Base-by-base conservation (phyloP, 2,888 invertebrate species). In the Lasioglossum leucozonium region DNA sequence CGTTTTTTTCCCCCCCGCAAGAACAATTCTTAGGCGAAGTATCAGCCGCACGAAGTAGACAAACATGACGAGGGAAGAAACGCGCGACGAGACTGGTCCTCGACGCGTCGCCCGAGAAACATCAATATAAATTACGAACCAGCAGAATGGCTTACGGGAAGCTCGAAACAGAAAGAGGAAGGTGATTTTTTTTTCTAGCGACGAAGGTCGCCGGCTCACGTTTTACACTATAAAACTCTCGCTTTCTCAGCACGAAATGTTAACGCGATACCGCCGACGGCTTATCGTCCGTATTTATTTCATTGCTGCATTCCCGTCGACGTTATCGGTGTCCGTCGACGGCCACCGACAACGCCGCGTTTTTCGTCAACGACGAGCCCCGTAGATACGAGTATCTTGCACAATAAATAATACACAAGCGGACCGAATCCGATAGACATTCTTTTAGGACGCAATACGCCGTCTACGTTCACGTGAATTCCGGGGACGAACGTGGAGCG, bases 181-280 rank as follows among this genome's bases (percentile, higher is more conserved):
- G 3, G 75, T 81, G 72, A n/a, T n/a, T n/a, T n/a, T 84, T 84
- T 84, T 82, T 81, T 67, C 76, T 72, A 2, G 22, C 37, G 75
- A 18, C 58, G 88, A 84, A 88, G 87, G 82, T n/a, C 81, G 26
- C 30, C 69, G 55, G 58, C 22, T 76, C 81, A 85, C 82, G 82
- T 87, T 85, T 72, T 77, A 55, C 71, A 51, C 5, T 80, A 87
- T 88, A 84, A 84, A 89, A 89, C 4, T 8, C 79, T 11, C 55
- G 89, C 89, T 87, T 88, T 82, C 84, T 89, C 88, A 87, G 87
- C 88, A 72, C n/a, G 76, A 87, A 82, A 80, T 72, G 42, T 79
- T 77, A 79, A 16, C 80, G 80, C 44, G 84, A 82, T 84, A 87
- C 58, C 42, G n/a, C 58, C 42, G 40, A n/a, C 16, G 26, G 67